Evolutionary conservation across 2,888 invertebrate species (phyloP).

Genomic region (Philopedon plagiatum): DNA sequence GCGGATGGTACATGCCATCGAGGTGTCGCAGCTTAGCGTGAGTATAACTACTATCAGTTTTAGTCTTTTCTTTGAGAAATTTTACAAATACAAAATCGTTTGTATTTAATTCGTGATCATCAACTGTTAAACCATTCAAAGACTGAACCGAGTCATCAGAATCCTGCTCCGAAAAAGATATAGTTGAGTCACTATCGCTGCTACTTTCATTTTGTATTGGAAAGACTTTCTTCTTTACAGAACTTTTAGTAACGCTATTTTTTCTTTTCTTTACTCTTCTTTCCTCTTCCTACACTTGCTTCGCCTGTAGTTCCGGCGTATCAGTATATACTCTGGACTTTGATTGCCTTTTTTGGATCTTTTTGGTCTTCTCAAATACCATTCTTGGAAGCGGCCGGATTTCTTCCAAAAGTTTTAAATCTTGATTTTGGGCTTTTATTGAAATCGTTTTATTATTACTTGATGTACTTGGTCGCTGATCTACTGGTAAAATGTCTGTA

Average conservation of each 20-base stretch:
- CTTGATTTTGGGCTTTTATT: background rate
- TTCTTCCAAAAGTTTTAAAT: background rate
- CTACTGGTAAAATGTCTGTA: background rate
- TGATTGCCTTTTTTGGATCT: slow-evolving; percentile 17
- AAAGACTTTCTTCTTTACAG: slow-evolving; percentile 22
- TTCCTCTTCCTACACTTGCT: slow-evolving; percentile 10
- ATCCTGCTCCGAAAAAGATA: background rate
- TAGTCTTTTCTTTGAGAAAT: slow-evolving; percentile 27
- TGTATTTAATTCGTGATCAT: background rate
- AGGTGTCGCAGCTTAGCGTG: no score
- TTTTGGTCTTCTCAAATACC: background rate
- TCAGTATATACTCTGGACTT: slow-evolving; percentile 32
- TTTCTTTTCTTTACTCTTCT: slow-evolving; percentile 29
- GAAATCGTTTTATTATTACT: background rate
- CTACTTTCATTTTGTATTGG: background rate
- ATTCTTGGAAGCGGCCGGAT: background rate
- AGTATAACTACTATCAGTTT: no score
- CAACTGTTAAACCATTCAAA: background rate
- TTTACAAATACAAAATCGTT: slow-evolving; percentile 28
- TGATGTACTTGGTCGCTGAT: slow-evolving; percentile 10
- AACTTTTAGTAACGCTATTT: background rate
- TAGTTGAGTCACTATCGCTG: background rate
- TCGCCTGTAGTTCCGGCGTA: background rate
- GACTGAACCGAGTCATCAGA: background rate
- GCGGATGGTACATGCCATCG: no score